Evolutionary conservation across 2,797 vertebrate species (phyloP), one percentile per base, ranked within the genome.

Genomic region (Notolepis coatsorum): DNA sequence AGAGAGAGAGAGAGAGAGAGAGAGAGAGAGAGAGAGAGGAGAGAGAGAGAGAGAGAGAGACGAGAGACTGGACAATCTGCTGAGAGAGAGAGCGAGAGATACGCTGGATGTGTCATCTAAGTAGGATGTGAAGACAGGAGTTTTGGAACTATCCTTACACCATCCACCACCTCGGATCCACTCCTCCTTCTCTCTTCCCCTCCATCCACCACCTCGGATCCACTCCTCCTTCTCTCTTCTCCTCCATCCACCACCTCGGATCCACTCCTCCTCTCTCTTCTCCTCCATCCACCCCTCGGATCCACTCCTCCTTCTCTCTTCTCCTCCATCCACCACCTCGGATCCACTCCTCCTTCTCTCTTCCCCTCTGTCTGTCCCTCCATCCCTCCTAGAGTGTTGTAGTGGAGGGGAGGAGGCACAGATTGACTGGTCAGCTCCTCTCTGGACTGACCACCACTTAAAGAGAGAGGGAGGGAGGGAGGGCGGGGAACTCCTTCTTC

Each of bases 181-280:
- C 71, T 80, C 71, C 71, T 79, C 66, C 73, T 78, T 56, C 73
- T n/a, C n/a, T n/a, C 12, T 27, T 48, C n/a, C n/a, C 64, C 59
- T 53, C 83, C 87, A 81, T 87, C 86, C 73, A 66, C 83, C 84
- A 85, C 85, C 84, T 81, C 80, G 82, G 80, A 84, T 73, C 78
- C 79, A 82, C 71, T 80, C 71, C 71, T 79, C 66, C 73, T 78
- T 56, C 73, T 56, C 73, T n/a, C 12, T 27, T 48, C n/a, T n/a
- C 64, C 59, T 53, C 83, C 87, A 81, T 87, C 86, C 73, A 66
- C 88, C 80, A 75, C 84, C 75, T 75, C 73, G n/a, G n/a, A 64
- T 73, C 69, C 18, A 76, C 80, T 64, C 79, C 65, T 76, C 57
- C 52, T 77, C 66, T 64, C 75, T 67, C 61, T n/a, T n/a, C n/a